These are phyloP conservation scores for Cylloceria caligata DNA, from an alignment of 2,888 invertebrate genomes.

Conservation along the genomic window DNA sequence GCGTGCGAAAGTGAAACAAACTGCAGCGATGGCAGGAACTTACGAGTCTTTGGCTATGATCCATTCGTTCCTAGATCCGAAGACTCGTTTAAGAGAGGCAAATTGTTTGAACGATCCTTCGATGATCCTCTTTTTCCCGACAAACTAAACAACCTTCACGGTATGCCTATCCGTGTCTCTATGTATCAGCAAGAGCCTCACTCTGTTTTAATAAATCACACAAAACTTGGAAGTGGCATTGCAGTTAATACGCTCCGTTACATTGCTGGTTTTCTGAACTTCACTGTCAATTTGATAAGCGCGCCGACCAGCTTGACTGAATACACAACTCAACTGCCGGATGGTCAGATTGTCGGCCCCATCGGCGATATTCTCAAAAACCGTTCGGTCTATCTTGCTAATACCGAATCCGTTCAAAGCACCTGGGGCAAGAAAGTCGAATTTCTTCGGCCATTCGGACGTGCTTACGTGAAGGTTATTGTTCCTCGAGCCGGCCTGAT, in stretches of 20 bases:
- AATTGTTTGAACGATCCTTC: neutral
- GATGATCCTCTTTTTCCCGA: constrained; percentile 56
- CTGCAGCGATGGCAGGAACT: neutral
- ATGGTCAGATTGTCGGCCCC: constrained; percentile 45
- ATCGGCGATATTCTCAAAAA: constrained; percentile 61
- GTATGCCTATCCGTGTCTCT: constrained; percentile 63
- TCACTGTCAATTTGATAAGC: constrained; percentile 49
- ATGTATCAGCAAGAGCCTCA: constrained; percentile 58
- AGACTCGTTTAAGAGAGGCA: constrained; percentile 2
- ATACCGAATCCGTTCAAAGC: constrained; percentile 27
- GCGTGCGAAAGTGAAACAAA: neutral
- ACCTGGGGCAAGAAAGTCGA: constrained; percentile 31
- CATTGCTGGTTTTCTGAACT: constrained; percentile 58
- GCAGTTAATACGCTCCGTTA: constrained; percentile 44
- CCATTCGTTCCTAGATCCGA: constrained; percentile 19
- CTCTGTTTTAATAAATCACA: constrained; percentile 39
- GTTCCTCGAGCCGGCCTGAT: constrained; percentile 50
- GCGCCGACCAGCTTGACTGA: constrained; percentile 34
- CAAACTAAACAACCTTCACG: constrained; percentile 65
- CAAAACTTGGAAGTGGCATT: constrained; percentile 35
- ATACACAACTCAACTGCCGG: constrained; percentile 47
- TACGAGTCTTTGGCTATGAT: constrained; percentile 37
- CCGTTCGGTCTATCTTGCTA: constrained; percentile 58
- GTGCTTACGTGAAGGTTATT: constrained; percentile 20
- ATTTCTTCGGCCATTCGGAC: constrained; percentile 34